phyloP scores from a whole-genome alignment of 23 tunicate species.

The Aplidium turbinatum region DNA sequence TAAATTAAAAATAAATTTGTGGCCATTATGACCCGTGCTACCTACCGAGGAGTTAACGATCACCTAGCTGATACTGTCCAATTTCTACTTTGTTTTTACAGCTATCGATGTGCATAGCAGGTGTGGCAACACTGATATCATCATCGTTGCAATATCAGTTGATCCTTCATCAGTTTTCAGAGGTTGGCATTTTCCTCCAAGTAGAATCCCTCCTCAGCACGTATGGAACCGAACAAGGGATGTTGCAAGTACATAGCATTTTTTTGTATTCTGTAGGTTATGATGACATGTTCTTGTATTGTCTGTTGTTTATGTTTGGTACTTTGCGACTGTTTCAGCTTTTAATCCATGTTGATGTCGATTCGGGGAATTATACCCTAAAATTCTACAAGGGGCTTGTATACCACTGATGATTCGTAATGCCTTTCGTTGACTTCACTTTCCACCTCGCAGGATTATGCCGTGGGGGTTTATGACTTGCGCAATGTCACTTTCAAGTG shows the following conservation, averaged over 20 bases:
- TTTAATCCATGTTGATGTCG: too few relatives aligned
- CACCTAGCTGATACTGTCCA: too few relatives aligned
- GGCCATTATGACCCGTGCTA: too few relatives aligned
- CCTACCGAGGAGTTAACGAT: too few relatives aligned
- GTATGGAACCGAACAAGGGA: constrained; percentile 78
- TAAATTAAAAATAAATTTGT: too few relatives aligned
- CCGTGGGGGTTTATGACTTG: constrained; percentile 71
- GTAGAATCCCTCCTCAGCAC: constrained; percentile 90
- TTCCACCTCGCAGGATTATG: constrained; percentile 55
- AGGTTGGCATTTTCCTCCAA: constrained; percentile 75
- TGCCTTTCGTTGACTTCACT: not conserved
- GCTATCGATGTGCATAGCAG: constrained; percentile 63
- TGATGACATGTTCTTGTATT: too few relatives aligned
- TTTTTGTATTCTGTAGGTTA: too few relatives aligned
- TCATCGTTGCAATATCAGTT: constrained; percentile 44
- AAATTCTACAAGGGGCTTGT: too few relatives aligned
- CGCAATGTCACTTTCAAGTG: constrained; percentile 53
- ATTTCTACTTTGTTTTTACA: constrained; percentile 7
- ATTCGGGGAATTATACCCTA: too few relatives aligned
- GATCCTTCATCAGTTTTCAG: constrained; percentile 36
- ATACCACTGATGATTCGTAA: not conserved
- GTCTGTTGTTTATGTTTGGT: too few relatives aligned
- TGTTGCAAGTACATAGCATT: constrained; percentile 64
- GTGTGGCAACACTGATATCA: constrained; percentile 39
- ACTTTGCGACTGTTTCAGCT: too few relatives aligned